These are phyloP conservation scores for Vollenhovia emeryi DNA, from an alignment of 1,140 invertebrate species.

Conservation along the genomic window DNA sequence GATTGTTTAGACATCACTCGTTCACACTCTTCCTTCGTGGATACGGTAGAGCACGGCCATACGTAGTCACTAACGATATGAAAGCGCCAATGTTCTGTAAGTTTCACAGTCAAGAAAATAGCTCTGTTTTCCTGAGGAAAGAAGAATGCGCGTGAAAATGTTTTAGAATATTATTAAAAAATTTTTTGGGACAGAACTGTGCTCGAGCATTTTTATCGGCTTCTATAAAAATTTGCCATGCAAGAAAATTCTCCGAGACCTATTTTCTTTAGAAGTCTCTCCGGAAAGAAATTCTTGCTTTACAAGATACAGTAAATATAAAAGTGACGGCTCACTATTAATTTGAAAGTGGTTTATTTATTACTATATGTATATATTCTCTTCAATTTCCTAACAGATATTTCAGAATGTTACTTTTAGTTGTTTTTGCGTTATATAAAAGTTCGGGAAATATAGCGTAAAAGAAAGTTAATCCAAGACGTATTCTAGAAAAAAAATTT, in stretches of 20 bases:
- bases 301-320: neutral
- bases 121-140: neutral
- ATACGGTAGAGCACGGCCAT: conserved; percentile 30
- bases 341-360: neutral
- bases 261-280: no score
- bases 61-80: conserved; percentile 54
- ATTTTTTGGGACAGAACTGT: neutral
- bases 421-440: neutral
- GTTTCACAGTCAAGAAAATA: conserved; percentile 50
- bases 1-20: conserved; percentile 65
- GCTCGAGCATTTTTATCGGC: neutral
- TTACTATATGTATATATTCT: neutral
- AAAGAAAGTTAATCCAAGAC: neutral
- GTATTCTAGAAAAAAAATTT: neutral
- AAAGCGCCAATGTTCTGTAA: conserved; percentile 40
- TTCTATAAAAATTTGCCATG: no score
- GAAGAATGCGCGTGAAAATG: neutral
- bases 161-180: conserved; percentile 29
- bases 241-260: no score
- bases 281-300: neutral
- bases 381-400: neutral
- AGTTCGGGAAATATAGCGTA: neutral
- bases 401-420: neutral
- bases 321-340: neutral
- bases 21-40: conserved; percentile 4